Evolutionary conservation across 2,888 invertebrate genomes (phyloP).

Genomic region (Copidosoma aretas): DNA sequence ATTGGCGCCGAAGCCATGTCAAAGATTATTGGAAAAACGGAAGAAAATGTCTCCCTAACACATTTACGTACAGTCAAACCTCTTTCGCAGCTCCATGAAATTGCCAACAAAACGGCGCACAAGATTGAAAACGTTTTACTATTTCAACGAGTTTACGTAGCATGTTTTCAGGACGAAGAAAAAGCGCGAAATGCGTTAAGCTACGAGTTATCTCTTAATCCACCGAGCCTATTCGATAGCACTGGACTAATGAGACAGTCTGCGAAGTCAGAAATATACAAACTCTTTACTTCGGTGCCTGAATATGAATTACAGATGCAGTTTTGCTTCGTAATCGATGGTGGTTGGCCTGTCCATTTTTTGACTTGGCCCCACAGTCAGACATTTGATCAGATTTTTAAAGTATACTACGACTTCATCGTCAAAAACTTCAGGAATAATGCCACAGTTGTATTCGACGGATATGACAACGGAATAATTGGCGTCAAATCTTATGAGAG

Average conservation of each 20-base stretch:
- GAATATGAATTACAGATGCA: constrained; percentile 15
- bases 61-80: constrained; percentile 30
- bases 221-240: constrained; percentile 40
- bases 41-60: constrained; percentile 29
- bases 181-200: constrained; percentile 33
- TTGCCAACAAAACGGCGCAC: constrained; percentile 3
- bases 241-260: constrained; percentile 40
- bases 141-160: constrained; percentile 46
- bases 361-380: too few relatives aligned
- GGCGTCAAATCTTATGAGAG: constrained; percentile 11
- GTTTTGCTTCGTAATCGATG: too few relatives aligned
- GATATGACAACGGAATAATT: too few relatives aligned
- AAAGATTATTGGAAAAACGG: constrained; percentile 38
- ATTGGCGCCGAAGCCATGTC: constrained; percentile 5
- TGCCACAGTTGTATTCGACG: too few relatives aligned
- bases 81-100: background rate
- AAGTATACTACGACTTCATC: too few relatives aligned
- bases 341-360: too few relatives aligned
- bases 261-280: constrained; percentile 36
- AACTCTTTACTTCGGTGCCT: constrained; percentile 31
- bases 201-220: constrained; percentile 44
- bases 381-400: too few relatives aligned
- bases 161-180: constrained; percentile 40
- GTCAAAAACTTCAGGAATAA: too few relatives aligned
- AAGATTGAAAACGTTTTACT: too few relatives aligned